phyloP scores from a whole-genome alignment of 2,113 vertebrate genomes.

The Kryptolebias marmoratus region DNA sequence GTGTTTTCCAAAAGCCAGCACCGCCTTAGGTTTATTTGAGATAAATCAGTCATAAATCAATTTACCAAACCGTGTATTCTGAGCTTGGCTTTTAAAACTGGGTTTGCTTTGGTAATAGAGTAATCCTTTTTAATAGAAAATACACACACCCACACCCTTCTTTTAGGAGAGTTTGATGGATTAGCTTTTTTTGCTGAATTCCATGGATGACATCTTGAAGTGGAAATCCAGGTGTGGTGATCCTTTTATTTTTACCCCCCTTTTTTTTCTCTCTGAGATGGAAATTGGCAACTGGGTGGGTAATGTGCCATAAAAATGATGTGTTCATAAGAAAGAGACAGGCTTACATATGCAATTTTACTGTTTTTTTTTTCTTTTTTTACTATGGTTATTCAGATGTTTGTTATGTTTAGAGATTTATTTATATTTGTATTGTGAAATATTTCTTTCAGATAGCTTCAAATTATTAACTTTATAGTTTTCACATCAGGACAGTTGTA shows the following conservation, averaged over 20 bases:
- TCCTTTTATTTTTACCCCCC: constrained; percentile 28
- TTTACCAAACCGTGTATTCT: constrained; percentile 68
- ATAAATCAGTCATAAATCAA: constrained; percentile 77
- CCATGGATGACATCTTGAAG: constrained; percentile 71
- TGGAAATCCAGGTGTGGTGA: constrained; percentile 72
- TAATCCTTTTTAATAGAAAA: constrained; percentile 80
- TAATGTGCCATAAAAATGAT: constrained; percentile 42
- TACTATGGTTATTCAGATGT: background rate
- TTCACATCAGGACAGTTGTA: no score
- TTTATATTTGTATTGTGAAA: background rate
- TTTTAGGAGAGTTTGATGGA: constrained; percentile 72
- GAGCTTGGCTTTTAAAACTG: constrained; percentile 58
- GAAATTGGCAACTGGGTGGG: constrained; percentile 42
- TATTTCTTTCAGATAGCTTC: no score
- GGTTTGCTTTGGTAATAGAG: constrained; percentile 71
- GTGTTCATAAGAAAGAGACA: background rate
- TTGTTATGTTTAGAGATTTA: background rate
- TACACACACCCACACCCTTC: constrained; percentile 61
- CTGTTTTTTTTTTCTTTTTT: background rate
- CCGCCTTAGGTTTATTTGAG: constrained; percentile 61
- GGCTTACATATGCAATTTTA: background rate
- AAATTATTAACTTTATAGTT: no score
- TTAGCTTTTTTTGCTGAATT: constrained; percentile 70
- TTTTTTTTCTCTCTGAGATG: constrained; percentile 12
- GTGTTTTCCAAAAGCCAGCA: constrained; percentile 62